Evolutionary conservation across 2,888 invertebrate species (phyloP).

Genomic region (Callinectes sapidus): DNA sequence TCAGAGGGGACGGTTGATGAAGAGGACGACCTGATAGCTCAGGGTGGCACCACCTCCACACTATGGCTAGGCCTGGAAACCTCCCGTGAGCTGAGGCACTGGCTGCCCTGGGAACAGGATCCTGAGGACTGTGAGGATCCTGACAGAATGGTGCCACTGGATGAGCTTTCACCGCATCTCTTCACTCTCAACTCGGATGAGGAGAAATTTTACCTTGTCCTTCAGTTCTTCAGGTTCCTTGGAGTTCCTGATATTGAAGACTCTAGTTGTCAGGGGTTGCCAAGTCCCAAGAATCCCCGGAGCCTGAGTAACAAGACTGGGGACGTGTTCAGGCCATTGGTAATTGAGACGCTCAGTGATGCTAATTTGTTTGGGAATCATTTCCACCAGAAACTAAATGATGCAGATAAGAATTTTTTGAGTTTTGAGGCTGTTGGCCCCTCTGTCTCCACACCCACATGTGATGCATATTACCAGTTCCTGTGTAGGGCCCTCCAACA

Average conservation of each 20-base stretch:
- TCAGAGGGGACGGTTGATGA: constrained; percentile 70
- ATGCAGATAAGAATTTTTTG: constrained; percentile 30
- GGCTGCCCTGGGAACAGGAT: constrained; percentile 76
- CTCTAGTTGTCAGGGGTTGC: background rate
- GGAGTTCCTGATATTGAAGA: constrained; percentile 72
- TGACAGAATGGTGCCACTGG: constrained; percentile 76
- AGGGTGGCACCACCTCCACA: constrained; percentile 68
- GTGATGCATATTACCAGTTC: constrained; percentile 62
- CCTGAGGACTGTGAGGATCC: constrained; percentile 76
- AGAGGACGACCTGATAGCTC: constrained; percentile 73
- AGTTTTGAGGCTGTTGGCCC: constrained; percentile 64
- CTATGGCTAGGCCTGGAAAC: constrained; percentile 76
- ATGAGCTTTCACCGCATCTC: constrained; percentile 75
- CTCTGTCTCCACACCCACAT: constrained; percentile 31
- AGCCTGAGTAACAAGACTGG: background rate
- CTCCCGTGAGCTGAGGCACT: constrained; percentile 75
- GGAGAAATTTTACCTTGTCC: constrained; percentile 73
- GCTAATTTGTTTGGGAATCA: constrained; percentile 46
- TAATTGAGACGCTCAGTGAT: constrained; percentile 50
- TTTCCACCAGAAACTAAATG: background rate
- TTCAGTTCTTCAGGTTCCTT: constrained; percentile 74
- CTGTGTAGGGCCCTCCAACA: constrained; percentile 53
- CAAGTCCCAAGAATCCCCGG: background rate
- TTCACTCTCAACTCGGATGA: constrained; percentile 47
- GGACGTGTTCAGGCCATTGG: constrained; percentile 47